Conservation (phyloP, 2,113 vertebrate genomes). For the Pleuronectes platessa region DNA sequence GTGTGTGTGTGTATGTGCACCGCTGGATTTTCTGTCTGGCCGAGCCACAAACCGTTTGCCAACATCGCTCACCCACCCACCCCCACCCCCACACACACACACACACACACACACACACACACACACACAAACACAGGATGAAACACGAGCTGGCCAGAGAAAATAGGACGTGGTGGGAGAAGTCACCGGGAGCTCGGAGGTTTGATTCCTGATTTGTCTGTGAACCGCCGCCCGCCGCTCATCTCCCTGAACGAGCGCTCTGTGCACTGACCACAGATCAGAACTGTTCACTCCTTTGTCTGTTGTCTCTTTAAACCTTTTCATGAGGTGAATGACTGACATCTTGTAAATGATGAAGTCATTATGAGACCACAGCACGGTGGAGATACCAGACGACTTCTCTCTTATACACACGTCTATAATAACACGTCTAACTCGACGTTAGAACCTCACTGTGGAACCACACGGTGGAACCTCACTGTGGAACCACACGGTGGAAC, state of each 20-base stretch:
- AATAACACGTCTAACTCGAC: too few species aligned
- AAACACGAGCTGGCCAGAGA: conserved; percentile 40
- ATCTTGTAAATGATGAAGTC: too few species aligned
- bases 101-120: conserved; percentile 9
- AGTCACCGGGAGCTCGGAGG: conserved; percentile 15
- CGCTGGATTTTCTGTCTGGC: conserved; percentile 49
- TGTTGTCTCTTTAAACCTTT: background rate
- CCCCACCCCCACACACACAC: too few species aligned
- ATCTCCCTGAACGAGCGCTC: background rate
- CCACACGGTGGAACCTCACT: too few species aligned
- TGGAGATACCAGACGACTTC: too few species aligned
- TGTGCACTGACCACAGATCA: background rate
- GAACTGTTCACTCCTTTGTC: background rate
- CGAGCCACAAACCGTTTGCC: conserved; percentile 50
- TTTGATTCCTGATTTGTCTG: conserved; percentile 13
- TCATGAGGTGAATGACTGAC: background rate
- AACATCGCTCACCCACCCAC: background rate
- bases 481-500: too few species aligned
- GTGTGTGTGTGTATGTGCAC: conserved; percentile 21
- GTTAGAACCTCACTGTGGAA: too few species aligned
- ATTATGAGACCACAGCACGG: too few species aligned
- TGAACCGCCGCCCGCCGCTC: background rate
- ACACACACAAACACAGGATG: conserved; percentile 16
- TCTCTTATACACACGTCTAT: too few species aligned
- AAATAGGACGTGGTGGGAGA: conserved; percentile 35